These are phyloP conservation scores for Clamator glandarius DNA, from an alignment of 2,797 vertebrate species.

Conservation along the genomic window DNA sequence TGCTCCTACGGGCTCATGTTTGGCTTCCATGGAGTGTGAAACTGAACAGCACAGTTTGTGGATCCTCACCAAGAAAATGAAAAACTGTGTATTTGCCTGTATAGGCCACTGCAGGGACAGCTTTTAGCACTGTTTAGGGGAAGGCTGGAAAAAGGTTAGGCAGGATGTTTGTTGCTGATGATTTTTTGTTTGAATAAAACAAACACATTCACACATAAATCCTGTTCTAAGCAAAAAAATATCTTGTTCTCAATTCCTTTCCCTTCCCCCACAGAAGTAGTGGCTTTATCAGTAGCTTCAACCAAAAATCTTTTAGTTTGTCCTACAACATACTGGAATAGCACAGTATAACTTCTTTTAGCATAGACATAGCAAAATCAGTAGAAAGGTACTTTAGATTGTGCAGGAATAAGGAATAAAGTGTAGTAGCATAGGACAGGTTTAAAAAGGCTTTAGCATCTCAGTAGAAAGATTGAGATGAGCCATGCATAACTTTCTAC, in stretches of 20 bases:
- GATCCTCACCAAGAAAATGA: neutral
- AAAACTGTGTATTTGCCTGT: constrained; percentile 2
- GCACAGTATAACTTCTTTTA: neutral
- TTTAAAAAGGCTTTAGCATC: constrained; percentile 31
- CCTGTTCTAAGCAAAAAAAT: constrained; percentile 17
- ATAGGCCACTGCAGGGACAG: constrained; percentile 3
- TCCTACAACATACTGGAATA: neutral
- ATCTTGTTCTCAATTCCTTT: constrained; percentile 30
- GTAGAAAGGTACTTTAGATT: neutral
- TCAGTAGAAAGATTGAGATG: constrained; percentile 24
- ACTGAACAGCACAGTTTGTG: neutral
- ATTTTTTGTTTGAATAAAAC: constrained; percentile 35
- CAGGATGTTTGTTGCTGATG: neutral
- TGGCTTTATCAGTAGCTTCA: constrained; percentile 30
- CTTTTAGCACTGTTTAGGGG: constrained; percentile 3
- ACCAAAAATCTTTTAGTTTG: constrained; percentile 41
- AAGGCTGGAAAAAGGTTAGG: constrained; percentile 13
- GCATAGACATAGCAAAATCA: neutral
- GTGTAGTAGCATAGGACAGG: neutral
- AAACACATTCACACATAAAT: neutral
- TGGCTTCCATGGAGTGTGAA: neutral
- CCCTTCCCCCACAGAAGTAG: constrained; percentile 11
- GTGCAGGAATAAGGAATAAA: neutral
- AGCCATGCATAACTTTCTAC: constrained; percentile 25
- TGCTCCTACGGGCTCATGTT: neutral